These are phyloP conservation scores for Dione vanillae DNA, from an alignment of 2,888 invertebrate species.

Conservation along the genomic window DNA sequence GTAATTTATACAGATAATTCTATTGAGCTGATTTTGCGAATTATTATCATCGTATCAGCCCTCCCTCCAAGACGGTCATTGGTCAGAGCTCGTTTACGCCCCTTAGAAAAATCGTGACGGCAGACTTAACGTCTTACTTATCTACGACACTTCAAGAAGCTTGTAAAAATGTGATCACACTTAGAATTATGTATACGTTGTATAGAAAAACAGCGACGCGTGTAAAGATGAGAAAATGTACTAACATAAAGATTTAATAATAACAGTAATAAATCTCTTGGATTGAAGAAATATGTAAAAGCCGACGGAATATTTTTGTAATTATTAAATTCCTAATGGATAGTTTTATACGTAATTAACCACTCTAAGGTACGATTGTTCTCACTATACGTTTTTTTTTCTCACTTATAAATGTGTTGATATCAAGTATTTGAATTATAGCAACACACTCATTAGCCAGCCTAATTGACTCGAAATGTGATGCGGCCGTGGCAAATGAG, in stretches of 20 bases:
- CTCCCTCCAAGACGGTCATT: conserved; percentile 70
- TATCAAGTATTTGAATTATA: background rate
- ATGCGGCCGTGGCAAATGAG: conserved; percentile 61
- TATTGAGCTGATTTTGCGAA: conserved; percentile 42
- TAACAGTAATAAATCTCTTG: too few relatives aligned
- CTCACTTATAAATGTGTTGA: background rate
- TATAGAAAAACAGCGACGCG: background rate
- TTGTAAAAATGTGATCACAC: background rate
- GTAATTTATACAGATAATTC: conserved; percentile 35
- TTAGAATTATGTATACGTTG: background rate
- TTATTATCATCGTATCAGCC: conserved; percentile 61
- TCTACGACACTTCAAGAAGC: conserved; percentile 19
- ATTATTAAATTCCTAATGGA: background rate
- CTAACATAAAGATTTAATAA: background rate
- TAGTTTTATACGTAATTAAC: background rate
- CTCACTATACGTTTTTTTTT: background rate
- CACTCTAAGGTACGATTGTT: too few relatives aligned
- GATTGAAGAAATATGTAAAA: background rate
- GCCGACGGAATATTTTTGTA: background rate
- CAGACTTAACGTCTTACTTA: conserved; percentile 42
- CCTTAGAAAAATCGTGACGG: conserved; percentile 54
- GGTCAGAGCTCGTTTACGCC: conserved; percentile 75
- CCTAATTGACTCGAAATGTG: conserved; percentile 68
- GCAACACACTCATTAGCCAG: conserved; percentile 45
- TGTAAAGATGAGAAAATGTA: too few relatives aligned